A percentile compares a stretch with the other conserved stretches of the same genome.
Conservation (phyloP, 2,113 vertebrate species). For the Megaceryle maxima region DNA sequence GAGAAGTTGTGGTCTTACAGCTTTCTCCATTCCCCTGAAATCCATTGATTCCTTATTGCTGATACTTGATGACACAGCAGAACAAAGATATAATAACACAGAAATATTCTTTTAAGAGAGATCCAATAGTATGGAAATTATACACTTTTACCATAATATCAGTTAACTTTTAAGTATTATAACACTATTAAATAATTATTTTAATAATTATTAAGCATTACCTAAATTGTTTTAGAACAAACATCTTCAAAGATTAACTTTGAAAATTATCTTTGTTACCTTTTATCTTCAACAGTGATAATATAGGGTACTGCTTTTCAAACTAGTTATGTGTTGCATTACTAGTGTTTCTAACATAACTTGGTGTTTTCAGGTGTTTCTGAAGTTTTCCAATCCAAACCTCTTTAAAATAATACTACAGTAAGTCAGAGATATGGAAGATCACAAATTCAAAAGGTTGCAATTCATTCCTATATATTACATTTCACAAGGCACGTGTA, state of each 20-base stretch:
- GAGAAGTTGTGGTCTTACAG: background rate
- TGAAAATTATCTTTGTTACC: background rate
- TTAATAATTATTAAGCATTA: background rate
- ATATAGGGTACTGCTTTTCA: background rate
- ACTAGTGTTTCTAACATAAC: background rate
- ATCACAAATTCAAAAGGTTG: background rate
- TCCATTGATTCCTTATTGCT: background rate
- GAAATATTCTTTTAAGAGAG: background rate
- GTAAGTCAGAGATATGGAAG: background rate
- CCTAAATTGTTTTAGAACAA: background rate
- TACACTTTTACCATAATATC: background rate
- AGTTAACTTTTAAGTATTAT: background rate
- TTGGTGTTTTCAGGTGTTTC: background rate
- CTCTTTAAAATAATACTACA: background rate
- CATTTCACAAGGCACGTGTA: background rate
- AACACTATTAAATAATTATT: background rate
- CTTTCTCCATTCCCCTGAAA: background rate
- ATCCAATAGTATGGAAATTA: background rate
- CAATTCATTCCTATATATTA: background rate
- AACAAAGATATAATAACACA: background rate
- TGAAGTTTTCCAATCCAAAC: background rate
- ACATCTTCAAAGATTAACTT: background rate
- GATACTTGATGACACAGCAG: background rate
- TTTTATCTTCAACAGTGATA: background rate
- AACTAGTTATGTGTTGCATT: background rate